Percentiles rank a stretch among this genome's conserved stretches.
These are phyloP conservation scores for Clepsis dumicolana DNA, from an alignment of 2,888 invertebrate genomes.

Conservation along the genomic window DNA sequence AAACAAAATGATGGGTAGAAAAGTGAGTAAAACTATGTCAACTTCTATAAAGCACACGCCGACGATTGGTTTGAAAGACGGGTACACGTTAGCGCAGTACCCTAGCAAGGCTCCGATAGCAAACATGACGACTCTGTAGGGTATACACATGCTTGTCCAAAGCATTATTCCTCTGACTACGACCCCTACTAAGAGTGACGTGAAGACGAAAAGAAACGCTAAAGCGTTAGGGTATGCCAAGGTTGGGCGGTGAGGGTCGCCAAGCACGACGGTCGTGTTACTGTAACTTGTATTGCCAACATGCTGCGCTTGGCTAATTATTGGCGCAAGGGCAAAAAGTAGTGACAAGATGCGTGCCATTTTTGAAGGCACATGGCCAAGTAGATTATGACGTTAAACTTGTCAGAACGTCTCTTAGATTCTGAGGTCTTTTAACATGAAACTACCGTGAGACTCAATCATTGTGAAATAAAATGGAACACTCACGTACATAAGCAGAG, in stretches of 20 bases:
- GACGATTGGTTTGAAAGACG: constrained; percentile 67
- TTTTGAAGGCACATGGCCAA: constrained; percentile 18
- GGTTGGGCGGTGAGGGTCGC: constrained; percentile 57
- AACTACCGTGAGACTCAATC: too few relatives aligned
- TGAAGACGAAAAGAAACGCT: constrained; percentile 68
- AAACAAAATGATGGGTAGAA: constrained; percentile 72
- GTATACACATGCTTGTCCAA: constrained; percentile 66
- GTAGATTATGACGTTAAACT: constrained; percentile 16
- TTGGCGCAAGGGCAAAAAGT: constrained; percentile 16
- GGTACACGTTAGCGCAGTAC: constrained; percentile 66
- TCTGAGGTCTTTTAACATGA: too few relatives aligned
- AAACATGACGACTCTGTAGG: constrained; percentile 77
- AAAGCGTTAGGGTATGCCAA: constrained; percentile 67
- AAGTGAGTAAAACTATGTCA: constrained; percentile 63
- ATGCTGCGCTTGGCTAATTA: background rate
- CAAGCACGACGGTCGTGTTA: constrained; percentile 44
- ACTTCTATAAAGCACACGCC: constrained; percentile 70
- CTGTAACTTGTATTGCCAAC: constrained; percentile 33
- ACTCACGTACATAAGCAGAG: too few relatives aligned
- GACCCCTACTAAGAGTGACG: constrained; percentile 67
- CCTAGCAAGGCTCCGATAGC: constrained; percentile 70
- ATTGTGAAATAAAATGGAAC: too few relatives aligned
- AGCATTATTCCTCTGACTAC: constrained; percentile 69
- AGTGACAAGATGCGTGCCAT: constrained; percentile 24
- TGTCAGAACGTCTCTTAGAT: background rate